A percentile compares a stretch with the other conserved stretches of the same genome.
phyloP scores from a whole-genome alignment of 2,888 invertebrate species.

The Habrosyne pyritoides region DNA sequence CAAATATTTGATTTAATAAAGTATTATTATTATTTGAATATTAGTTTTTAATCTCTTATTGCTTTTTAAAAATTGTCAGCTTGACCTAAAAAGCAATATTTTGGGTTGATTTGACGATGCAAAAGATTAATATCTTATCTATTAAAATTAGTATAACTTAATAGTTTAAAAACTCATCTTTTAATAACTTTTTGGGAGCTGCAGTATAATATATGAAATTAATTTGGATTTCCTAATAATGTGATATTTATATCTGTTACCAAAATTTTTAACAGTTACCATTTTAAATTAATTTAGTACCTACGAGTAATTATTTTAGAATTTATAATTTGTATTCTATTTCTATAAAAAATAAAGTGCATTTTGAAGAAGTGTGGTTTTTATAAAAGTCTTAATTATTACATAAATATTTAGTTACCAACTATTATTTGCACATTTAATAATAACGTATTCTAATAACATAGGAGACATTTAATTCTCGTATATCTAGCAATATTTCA shows the following conservation, averaged over 20 bases:
- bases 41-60: conserved; percentile 18
- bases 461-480: too few relatives aligned
- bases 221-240: conserved; percentile 15
- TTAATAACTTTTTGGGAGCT: neutral
- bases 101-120: conserved; percentile 77
- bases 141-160: too few relatives aligned
- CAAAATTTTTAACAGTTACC: conserved; percentile 3
- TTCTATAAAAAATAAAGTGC: conserved; percentile 7
- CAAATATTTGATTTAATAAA: neutral
- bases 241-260: conserved; percentile 8
- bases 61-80: conserved; percentile 65
- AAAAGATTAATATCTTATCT: conserved; percentile 1
- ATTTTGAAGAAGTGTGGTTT: neutral
- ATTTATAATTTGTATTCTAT: neutral
- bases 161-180: neutral
- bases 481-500: too few relatives aligned
- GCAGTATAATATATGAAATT: conserved; percentile 7
- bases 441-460: too few relatives aligned
- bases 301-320: neutral
- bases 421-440: too few relatives aligned
- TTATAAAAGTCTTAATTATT: neutral
- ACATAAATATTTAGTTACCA: too few relatives aligned
- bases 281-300: neutral
- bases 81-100: conserved; percentile 60
- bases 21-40: conserved; percentile 8